Percentiles rank a stretch among this genome's conserved stretches.
These are phyloP conservation scores for Hofmannophila pseudospretella DNA, from an alignment of 2,888 invertebrate species.

Conservation along the genomic window DNA sequence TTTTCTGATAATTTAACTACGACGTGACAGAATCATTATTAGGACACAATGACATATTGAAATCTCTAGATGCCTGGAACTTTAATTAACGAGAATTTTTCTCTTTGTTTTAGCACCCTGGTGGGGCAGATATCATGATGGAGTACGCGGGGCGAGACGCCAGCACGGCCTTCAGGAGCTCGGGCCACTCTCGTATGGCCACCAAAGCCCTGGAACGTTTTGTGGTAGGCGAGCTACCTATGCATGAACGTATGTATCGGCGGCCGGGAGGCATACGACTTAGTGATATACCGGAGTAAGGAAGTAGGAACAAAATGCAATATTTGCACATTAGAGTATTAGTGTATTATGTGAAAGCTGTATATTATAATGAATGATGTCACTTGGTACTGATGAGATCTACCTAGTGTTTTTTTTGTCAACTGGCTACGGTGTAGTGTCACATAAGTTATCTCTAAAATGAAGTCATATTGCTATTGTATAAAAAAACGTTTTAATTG, in stretches of 20 bases:
- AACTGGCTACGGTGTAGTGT: not conserved
- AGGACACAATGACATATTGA: not conserved
- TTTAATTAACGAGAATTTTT: not conserved
- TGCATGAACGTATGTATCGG: conserved; percentile 84
- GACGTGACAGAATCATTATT: too few relatives aligned
- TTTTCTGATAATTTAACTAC: too few relatives aligned
- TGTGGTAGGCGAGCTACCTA: conserved; percentile 86
- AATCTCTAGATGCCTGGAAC: too few relatives aligned
- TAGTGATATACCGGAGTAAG: conserved; percentile 78
- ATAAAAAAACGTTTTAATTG: conserved; percentile 13
- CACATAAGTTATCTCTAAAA: conserved; percentile 8
- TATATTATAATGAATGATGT: too few relatives aligned
- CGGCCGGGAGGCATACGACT: conserved; percentile 77
- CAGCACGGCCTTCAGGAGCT: conserved; percentile 87
- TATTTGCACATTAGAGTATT: too few relatives aligned
- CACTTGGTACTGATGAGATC: too few relatives aligned
- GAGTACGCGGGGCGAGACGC: conserved; percentile 93
- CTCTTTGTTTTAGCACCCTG: conserved; percentile 83
- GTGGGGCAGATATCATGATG: conserved; percentile 87
- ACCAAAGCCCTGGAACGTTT: conserved; percentile 81
- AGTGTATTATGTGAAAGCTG: too few relatives aligned
- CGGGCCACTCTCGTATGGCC: conserved; percentile 85
- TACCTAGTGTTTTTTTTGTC: too few relatives aligned
- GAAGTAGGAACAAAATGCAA: too few relatives aligned
- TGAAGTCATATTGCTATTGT: not conserved